A percentile compares a stretch with the other conserved stretches of the same genome.
Conservation (phyloP, 2,113 vertebrate genomes). For the Ochotona princeps region DNA sequence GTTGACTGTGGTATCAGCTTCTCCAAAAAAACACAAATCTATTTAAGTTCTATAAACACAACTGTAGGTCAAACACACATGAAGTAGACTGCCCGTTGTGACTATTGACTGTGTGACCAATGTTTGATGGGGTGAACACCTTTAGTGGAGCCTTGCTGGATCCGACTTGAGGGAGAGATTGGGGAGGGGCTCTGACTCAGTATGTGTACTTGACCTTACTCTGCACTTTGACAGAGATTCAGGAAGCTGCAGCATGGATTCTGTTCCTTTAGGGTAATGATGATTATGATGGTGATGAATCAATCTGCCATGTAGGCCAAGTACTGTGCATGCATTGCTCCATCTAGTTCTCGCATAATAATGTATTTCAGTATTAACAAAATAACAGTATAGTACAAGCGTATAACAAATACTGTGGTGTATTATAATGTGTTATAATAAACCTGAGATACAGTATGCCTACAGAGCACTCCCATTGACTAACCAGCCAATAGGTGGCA, state of each 20-base stretch:
- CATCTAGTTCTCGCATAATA: not conserved
- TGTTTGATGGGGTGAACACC: not conserved
- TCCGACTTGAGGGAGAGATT: not conserved
- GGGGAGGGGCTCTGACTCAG: not conserved
- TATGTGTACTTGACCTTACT: not conserved
- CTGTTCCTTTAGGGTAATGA: not conserved
- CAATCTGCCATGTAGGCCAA: not conserved
- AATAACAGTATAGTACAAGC: not conserved
- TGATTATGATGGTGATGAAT: not conserved
- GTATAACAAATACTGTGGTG: not conserved
- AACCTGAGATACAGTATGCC: not conserved
- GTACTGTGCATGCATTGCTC: not conserved
- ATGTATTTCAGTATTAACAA: not conserved
- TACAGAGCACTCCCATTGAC: not conserved
- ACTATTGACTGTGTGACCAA: not conserved
- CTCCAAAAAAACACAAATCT: not conserved
- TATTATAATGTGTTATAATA: not conserved
- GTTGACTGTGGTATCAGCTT: not conserved
- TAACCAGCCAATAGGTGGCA: not conserved
- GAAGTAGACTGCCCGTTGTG: not conserved
- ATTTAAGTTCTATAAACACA: not conserved
- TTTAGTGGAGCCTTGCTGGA: not conserved
- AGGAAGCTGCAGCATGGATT: not conserved
- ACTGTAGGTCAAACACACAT: not conserved
- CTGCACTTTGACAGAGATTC: not conserved